Evolutionary conservation across 1,140 invertebrate genomes (phyloP).

Genomic region (Achatina immaculata): DNA sequence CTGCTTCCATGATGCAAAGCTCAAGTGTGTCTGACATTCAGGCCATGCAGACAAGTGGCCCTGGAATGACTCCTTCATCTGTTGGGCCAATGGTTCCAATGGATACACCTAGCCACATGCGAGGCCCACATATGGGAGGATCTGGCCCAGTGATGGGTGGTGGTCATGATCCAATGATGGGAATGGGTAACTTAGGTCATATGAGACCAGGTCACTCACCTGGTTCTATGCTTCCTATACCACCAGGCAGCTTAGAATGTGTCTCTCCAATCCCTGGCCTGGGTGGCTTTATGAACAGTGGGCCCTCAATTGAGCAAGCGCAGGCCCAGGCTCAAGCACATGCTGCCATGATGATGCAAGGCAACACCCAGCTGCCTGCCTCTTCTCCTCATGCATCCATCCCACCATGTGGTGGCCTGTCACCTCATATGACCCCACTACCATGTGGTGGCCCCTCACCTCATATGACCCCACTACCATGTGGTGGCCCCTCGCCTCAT

Average conservation of each 20-base stretch:
- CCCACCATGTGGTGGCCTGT: constrained; percentile 21
- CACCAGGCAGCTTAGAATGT: constrained; percentile 31
- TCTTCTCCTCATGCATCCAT: constrained; percentile 30
- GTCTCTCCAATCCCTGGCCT: constrained; percentile 35
- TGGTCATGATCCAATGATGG: constrained; percentile 14
- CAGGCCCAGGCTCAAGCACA: constrained; percentile 37
- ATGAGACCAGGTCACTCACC: constrained; percentile 36
- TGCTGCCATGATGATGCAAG: constrained; percentile 41
- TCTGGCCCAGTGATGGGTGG: background rate
- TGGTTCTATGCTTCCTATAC: constrained; percentile 9
- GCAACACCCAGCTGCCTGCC: constrained; percentile 14
- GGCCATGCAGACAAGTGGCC: constrained; percentile 27
- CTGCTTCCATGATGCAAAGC: constrained; percentile 58
- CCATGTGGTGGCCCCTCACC: constrained; percentile 13
- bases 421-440: constrained; percentile 8
- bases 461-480: background rate
- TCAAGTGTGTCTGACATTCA: constrained; percentile 51
- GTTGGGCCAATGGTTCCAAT: constrained; percentile 3
- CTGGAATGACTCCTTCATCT: constrained; percentile 41
- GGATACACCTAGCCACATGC: background rate
- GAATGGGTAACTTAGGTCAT: background rate
- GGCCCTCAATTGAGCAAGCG: constrained; percentile 34
- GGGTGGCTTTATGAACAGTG: constrained; percentile 34
- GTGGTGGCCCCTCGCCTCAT: constrained; percentile 22
- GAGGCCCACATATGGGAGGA: background rate